A percentile compares a stretch with the other conserved stretches of the same genome.
These are phyloP conservation scores for Eupeodes latifasciatus DNA, from an alignment of 2,888 invertebrate genomes.

Conservation along the genomic window DNA sequence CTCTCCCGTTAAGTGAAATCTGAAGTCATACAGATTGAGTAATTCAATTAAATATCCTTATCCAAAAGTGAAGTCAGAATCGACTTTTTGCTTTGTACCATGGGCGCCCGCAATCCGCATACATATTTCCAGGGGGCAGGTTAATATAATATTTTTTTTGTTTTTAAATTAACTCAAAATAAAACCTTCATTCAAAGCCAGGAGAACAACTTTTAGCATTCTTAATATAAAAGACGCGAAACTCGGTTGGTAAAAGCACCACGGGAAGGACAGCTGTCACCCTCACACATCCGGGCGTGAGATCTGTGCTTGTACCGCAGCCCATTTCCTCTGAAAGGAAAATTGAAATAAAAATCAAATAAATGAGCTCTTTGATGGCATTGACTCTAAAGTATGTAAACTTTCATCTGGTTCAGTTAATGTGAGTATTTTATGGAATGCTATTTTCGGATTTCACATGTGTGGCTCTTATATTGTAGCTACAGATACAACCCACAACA, in stretches of 20 bases:
- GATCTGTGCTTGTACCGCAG: slow-evolving; percentile 30
- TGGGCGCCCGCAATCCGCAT: too few relatives aligned
- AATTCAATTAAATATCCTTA: slow-evolving; percentile 53
- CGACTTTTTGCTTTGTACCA: not conserved
- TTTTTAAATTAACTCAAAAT: too few relatives aligned
- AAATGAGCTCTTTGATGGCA: slow-evolving; percentile 72
- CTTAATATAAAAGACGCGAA: too few relatives aligned
- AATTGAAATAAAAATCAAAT: slow-evolving; percentile 56
- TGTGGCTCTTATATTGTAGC: slow-evolving; percentile 63
- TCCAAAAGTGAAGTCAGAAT: slow-evolving; percentile 55
- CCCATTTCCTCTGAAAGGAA: slow-evolving; percentile 57
- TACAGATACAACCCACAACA: slow-evolving; percentile 54
- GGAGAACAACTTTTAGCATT: too few relatives aligned
- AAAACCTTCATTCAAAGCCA: too few relatives aligned
- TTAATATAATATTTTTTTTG: too few relatives aligned
- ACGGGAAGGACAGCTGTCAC: too few relatives aligned
- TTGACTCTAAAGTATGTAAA: slow-evolving; percentile 65
- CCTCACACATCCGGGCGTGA: too few relatives aligned
- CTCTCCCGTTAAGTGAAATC: slow-evolving; percentile 57
- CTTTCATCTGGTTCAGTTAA: slow-evolving; percentile 65
- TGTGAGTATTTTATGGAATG: slow-evolving; percentile 61
- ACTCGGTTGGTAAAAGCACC: too few relatives aligned
- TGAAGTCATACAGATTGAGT: slow-evolving; percentile 45
- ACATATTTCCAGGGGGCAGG: too few relatives aligned
- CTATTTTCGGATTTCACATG: slow-evolving; percentile 73